A percentile compares a stretch with the other conserved stretches of the same genome.
Evolutionary conservation across 2,888 invertebrate species (phyloP).

Genomic region (Lumbricus terrestris): DNA sequence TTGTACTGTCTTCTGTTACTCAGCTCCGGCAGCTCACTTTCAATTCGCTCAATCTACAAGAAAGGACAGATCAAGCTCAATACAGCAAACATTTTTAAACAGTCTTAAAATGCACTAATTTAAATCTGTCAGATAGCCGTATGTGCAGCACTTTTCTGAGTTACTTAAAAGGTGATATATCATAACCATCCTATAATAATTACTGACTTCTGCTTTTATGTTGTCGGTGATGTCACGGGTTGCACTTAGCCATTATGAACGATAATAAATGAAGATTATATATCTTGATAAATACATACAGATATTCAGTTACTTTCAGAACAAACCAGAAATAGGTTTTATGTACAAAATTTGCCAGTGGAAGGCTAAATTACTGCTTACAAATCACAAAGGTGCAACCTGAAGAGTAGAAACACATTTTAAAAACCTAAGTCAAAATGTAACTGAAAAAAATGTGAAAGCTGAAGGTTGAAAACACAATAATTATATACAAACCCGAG

Average conservation of each 20-base stretch:
- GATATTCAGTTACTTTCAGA: neutral
- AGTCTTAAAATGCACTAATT: too few relatives aligned
- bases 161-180: too few relatives aligned
- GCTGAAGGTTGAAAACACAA: neutral
- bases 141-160: too few relatives aligned
- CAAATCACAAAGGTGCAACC: neutral
- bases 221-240: too few relatives aligned
- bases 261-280: too few relatives aligned
- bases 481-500: neutral
- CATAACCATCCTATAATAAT: too few relatives aligned
- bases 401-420: neutral
- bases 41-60: constrained; percentile 10
- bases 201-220: too few relatives aligned
- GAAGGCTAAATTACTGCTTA: neutral
- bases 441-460: neutral
- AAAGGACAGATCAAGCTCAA: neutral
- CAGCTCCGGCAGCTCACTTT: constrained; percentile 13
- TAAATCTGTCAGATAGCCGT: too few relatives aligned
- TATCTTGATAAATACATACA: too few relatives aligned
- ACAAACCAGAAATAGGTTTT: neutral
- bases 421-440: neutral
- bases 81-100: too few relatives aligned
- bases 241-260: too few relatives aligned
- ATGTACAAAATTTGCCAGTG: too few relatives aligned
- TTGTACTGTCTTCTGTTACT: constrained; percentile 6